These are phyloP conservation scores for Napeogenes inachia DNA, from an alignment of 2,888 invertebrate species.

Conservation along the genomic window DNA sequence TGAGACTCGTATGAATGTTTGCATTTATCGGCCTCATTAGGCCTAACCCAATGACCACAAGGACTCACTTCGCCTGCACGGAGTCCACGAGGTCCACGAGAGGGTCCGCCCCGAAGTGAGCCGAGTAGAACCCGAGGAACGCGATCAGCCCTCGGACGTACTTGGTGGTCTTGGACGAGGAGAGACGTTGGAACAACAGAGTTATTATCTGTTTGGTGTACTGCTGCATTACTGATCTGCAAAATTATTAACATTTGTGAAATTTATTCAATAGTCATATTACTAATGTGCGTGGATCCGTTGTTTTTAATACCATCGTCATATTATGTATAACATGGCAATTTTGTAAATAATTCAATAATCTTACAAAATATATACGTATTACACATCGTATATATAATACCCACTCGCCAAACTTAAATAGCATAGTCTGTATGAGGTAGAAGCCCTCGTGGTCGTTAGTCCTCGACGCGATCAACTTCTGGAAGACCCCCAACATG, in stretches of 20 bases:
- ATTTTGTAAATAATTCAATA: neutral
- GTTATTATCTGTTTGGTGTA: slow-evolving; percentile 93
- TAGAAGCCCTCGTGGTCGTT: slow-evolving; percentile 98
- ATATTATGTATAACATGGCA: neutral
- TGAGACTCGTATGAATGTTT: too few relatives aligned
- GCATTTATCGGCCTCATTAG: too few relatives aligned
- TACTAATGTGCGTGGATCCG: too few relatives aligned
- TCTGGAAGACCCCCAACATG: slow-evolving; percentile 96
- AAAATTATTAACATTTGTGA: slow-evolving; percentile 10
- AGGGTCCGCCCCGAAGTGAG: slow-evolving; percentile 85
- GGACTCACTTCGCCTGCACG: slow-evolving; percentile 87
- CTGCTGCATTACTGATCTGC: slow-evolving; percentile 83
- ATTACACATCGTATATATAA: slow-evolving; percentile 22
- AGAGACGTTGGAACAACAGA: slow-evolving; percentile 94
- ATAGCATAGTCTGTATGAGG: slow-evolving; percentile 90
- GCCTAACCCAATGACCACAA: neutral
- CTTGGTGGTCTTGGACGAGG: slow-evolving; percentile 96
- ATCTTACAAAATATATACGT: neutral
- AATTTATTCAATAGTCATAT: neutral
- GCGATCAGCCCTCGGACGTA: slow-evolving; percentile 93
- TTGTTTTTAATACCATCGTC: too few relatives aligned
- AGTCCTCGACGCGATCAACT: slow-evolving; percentile 94
- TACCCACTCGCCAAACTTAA: slow-evolving; percentile 87
- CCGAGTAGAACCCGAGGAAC: slow-evolving; percentile 91
- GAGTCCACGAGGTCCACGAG: slow-evolving; percentile 89